A percentile compares a stretch with the other conserved stretches of the same genome.
Conservation (phyloP, 2,113 vertebrate species). For the Mesitornis unicolor region DNA sequence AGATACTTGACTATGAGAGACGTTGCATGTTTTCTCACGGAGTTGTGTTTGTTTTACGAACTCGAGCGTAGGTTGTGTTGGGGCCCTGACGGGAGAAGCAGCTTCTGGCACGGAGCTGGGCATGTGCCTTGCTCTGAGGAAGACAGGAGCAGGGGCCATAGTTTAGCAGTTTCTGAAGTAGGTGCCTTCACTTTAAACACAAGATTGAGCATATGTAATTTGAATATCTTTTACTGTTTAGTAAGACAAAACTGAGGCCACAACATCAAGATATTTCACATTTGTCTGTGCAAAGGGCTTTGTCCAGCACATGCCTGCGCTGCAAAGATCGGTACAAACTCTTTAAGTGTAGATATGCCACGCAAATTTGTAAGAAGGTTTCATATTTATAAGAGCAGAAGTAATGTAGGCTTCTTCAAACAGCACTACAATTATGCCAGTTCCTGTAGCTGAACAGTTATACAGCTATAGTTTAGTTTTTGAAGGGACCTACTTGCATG, state of each 20-base stretch:
- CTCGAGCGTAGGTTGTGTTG: neutral
- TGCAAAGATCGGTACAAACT: neutral
- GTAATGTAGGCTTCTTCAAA: neutral
- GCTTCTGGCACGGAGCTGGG: neutral
- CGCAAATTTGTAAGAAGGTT: rapidly evolving
- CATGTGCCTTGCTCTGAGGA: neutral
- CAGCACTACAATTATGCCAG: neutral
- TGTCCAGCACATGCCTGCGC: neutral
- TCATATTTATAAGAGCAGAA: neutral
- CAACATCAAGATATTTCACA: neutral
- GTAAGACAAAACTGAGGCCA: neutral
- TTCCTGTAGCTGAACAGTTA: neutral
- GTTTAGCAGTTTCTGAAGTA: neutral
- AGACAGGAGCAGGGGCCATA: neutral
- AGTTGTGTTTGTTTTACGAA: neutral
- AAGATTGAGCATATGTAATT: neutral
- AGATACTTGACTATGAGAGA: neutral
- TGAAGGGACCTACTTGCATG: neutral
- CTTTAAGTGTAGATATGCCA: neutral
- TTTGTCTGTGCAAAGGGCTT: neutral
- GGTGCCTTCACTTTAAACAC: neutral
- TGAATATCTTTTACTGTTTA: neutral
- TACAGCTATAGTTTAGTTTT: neutral
- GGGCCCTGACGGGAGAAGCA: neutral
- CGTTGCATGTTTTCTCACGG: neutral